phyloP scores from a whole-genome alignment of 2,797 vertebrate species.

The Acestrorhynchus altus region DNA sequence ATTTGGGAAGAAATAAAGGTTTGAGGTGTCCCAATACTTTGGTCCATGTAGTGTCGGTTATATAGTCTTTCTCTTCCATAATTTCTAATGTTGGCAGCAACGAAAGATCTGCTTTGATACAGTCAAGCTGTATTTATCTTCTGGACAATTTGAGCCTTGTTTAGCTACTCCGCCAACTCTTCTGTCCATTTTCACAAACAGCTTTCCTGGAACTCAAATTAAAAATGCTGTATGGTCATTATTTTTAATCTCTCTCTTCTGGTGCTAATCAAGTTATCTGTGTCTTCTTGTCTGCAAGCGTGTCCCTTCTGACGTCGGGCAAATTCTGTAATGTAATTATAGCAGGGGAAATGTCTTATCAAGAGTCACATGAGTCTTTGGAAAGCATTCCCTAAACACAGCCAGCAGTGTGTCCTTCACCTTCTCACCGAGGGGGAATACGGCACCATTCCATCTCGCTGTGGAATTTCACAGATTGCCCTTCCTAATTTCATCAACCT shows the following conservation, averaged over 20 bases:
- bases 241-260: not conserved
- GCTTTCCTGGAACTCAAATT: not conserved
- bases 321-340: constrained; percentile 59
- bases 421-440: not conserved
- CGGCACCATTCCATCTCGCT: not conserved
- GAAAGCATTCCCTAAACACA: constrained; percentile 43
- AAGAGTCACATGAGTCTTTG: constrained; percentile 62
- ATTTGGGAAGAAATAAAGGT: too few species aligned
- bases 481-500: constrained; percentile 24
- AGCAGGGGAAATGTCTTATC: constrained; percentile 64
- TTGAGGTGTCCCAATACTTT: too few species aligned
- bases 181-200: not conserved
- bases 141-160: not conserved
- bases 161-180: not conserved
- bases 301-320: constrained; percentile 20
- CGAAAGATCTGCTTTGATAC: not conserved
- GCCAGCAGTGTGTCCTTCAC: constrained; percentile 20
- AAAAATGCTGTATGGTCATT: not conserved
- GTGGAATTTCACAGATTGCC: constrained; percentile 24
- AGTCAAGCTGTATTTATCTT: constrained; percentile 38
- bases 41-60: too few species aligned
- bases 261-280: not conserved
- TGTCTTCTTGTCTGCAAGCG: constrained; percentile 14
- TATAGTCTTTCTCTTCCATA: too few species aligned
- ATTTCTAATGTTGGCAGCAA: not conserved